Evolutionary conservation across 2,888 invertebrate genomes (phyloP), one percentile per base, ranked within the genome.

Genomic region (Muschampia plurimacula): DNA sequence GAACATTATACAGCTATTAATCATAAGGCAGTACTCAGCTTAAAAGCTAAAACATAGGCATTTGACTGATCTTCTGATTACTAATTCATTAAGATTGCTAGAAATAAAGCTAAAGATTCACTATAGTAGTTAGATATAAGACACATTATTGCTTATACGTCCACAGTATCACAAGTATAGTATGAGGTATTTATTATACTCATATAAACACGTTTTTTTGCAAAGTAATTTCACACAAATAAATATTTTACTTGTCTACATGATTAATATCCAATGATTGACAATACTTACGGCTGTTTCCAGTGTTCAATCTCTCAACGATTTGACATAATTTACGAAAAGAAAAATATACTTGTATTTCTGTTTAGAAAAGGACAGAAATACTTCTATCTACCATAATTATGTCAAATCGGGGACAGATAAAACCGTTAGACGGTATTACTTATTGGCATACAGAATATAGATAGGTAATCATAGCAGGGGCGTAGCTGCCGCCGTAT

Each of bases 121-220:
- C 36, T 67, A 72, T 60, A 67, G 22, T 67, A 67, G 71, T 60
- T 72, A 71, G 59, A 71, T 71, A 62, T 72, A 72, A 72, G 71
- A 72, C 71, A 72, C 71, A 10, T 66, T 72, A 72, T 72, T 72
- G 71, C 71, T 72, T 72, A 72, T 66, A 72, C 71, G 66, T 72
- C 71, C 66, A 72, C 49, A 72, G 65, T 72, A 72, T 72, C 71
- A 72, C 32, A 59, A 72, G 60, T 57, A 71, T 72, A 60, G 71
- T 60, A 71, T 44, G 66, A 66, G 71, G 59, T 70, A 65, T 32
- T 55, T 36, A 60, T 71, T 71, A 28, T 36, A 72, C 10, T 12
- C 46, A 28, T 65, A 62, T 41, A 67, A 32, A 60, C 46, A 60
- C 69, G 41, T 60, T 49, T 57, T 55, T 64, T 44, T 57, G 52